These are phyloP conservation scores for Acipenser ruthenus DNA, from an alignment of 2,797 vertebrate genomes.

Conservation along the genomic window DNA sequence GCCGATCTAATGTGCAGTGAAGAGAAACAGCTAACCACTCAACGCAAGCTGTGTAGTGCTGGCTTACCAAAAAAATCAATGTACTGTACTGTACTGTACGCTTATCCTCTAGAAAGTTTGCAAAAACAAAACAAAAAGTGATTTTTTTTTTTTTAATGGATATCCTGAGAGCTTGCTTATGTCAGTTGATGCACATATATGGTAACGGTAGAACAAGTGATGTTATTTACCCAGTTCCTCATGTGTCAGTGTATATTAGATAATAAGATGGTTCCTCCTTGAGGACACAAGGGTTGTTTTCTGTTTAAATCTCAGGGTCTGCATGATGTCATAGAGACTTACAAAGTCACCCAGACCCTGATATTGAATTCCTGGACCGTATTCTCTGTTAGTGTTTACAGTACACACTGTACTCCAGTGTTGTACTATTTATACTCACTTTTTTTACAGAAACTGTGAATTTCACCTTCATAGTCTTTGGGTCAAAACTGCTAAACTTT, in stretches of 20 bases:
- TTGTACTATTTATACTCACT: too few species aligned
- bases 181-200: slow-evolving; percentile 8
- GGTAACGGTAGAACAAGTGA: slow-evolving; percentile 6
- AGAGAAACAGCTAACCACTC: background rate
- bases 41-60: too few species aligned
- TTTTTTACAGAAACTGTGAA: too few species aligned
- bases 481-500: too few species aligned
- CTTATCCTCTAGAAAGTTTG: background rate
- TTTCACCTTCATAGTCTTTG: too few species aligned
- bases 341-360: background rate
- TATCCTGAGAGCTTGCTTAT: background rate
- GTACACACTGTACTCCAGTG: background rate
- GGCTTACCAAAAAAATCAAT: background rate
- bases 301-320: slow-evolving; percentile 5
- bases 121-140: slow-evolving; percentile 1
- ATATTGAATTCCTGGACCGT: background rate
- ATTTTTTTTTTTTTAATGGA: background rate
- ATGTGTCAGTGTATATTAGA: slow-evolving; percentile 6
- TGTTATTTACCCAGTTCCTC: background rate
- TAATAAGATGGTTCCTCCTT: slow-evolving; percentile 9
- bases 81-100: too few species aligned
- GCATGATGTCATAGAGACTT: background rate
- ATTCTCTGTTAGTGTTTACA: slow-evolving; percentile 1
- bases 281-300: background rate
- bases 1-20: background rate